Percentiles rank a stretch among this genome's conserved stretches.
phyloP scores from a whole-genome alignment of 2,888 invertebrate species.

The Tetheella fluctuosa region DNA sequence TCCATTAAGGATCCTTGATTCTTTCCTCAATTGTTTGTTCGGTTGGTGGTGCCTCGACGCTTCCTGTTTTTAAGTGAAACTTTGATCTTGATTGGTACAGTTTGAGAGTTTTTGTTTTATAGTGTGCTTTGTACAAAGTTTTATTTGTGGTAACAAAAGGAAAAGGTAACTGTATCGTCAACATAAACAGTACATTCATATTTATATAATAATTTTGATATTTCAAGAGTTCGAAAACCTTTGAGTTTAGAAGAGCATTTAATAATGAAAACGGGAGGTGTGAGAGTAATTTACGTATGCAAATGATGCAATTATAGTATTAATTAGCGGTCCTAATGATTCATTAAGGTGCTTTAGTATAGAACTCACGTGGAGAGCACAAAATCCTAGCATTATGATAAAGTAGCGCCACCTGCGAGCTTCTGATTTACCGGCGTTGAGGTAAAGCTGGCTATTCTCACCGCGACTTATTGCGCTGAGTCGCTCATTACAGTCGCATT shows the following conservation, averaged over 20 bases:
- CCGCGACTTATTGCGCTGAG: constrained; percentile 31
- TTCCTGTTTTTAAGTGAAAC: constrained; percentile 46
- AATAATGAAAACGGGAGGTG: background rate
- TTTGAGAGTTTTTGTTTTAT: background rate
- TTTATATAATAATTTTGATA: too few species aligned
- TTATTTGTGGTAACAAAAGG: background rate
- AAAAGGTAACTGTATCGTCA: background rate
- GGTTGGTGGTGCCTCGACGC: constrained; percentile 23
- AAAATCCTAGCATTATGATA: constrained; percentile 44
- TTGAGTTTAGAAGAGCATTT: too few species aligned
- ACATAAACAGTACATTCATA: too few species aligned
- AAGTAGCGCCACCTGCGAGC: constrained; percentile 52
- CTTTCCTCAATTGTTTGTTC: constrained; percentile 67
- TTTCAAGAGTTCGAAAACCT: too few species aligned
- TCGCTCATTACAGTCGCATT: constrained; percentile 28
- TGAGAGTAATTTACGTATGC: background rate
- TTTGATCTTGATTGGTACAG: constrained; percentile 22
- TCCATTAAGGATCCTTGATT: constrained; percentile 76
- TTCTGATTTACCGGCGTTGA: constrained; percentile 47
- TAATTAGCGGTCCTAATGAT: constrained; percentile 1
- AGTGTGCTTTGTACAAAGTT: background rate
- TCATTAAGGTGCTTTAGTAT: constrained; percentile 5
- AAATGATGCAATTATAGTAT: constrained; percentile 7
- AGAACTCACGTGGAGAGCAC: constrained; percentile 21
- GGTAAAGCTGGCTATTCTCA: constrained; percentile 35